A percentile compares a stretch with the other conserved stretches of the same genome.
Conservation (phyloP, 2,113 vertebrate genomes). For the Rhadina sibilatrix region DNA sequence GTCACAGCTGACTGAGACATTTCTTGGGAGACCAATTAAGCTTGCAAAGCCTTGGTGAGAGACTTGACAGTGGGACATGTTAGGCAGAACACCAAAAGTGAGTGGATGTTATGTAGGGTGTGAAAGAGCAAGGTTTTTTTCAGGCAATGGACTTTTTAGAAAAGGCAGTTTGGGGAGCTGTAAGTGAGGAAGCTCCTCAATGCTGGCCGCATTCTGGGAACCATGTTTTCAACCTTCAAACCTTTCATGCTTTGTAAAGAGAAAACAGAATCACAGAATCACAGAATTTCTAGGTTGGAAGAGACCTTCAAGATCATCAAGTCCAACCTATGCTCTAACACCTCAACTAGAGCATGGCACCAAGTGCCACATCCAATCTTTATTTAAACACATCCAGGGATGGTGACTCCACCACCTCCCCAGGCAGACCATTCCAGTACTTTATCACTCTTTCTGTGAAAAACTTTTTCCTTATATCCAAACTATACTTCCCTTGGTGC, state of each 20-base stretch:
- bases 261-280: neutral
- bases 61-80: neutral
- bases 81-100: neutral
- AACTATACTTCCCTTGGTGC: no score
- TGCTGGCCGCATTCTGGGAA: neutral
- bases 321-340: no score
- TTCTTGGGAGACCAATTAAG: neutral
- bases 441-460: no score
- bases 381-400: no score
- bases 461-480: no score
- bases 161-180: neutral
- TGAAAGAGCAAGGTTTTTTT: neutral
- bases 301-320: no score
- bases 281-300: no score
- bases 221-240: neutral
- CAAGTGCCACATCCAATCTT: no score
- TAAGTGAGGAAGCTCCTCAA: neutral
- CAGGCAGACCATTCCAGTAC: no score
- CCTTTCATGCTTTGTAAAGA: neutral
- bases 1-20: neutral
- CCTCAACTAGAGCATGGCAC: no score
- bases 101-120: neutral
- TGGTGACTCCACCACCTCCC: no score
- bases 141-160: neutral
- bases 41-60: neutral